phyloP scores from a whole-genome alignment of 2,888 invertebrate genomes.

The Cheilosia urbana region DNA sequence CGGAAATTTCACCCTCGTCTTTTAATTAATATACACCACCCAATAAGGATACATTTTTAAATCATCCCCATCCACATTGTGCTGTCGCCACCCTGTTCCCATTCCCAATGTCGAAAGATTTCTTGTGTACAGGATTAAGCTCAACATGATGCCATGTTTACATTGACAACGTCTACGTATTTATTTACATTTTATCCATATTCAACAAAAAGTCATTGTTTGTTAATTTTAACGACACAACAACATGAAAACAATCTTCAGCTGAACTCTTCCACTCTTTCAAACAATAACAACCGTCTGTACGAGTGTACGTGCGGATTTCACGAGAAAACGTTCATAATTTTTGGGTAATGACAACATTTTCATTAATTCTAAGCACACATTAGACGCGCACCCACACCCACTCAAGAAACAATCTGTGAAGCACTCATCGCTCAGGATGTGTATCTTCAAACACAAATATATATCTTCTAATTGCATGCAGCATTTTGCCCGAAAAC shows the following conservation, averaged over 20 bases:
- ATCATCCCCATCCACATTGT: not conserved
- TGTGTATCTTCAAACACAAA: slow-evolving; percentile 48
- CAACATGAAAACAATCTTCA: slow-evolving; percentile 35
- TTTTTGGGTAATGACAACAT: slow-evolving; percentile 65
- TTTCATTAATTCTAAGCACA: slow-evolving; percentile 66
- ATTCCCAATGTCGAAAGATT: slow-evolving; percentile 17
- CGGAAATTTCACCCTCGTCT: not conserved
- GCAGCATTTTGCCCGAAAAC: slow-evolving; percentile 29
- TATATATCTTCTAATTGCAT: slow-evolving; percentile 65
- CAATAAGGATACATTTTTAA: not conserved
- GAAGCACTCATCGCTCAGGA: slow-evolving; percentile 20
- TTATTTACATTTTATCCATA: slow-evolving; percentile 58
- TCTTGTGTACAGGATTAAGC: slow-evolving; percentile 28
- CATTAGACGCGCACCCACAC: slow-evolving; percentile 29
- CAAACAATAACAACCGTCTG: not conserved
- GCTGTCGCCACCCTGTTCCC: not conserved
- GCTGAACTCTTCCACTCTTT: not conserved
- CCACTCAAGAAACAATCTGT: slow-evolving; percentile 33
- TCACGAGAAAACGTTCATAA: slow-evolving; percentile 52
- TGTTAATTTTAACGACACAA: slow-evolving; percentile 49
- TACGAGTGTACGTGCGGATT: slow-evolving; percentile 24
- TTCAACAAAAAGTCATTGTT: slow-evolving; percentile 51
- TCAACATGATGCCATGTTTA: slow-evolving; percentile 40
- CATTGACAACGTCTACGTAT: slow-evolving; percentile 22
- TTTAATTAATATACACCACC: slow-evolving; percentile 38